Evolutionary conservation across 1,140 invertebrate genomes (phyloP).

Genomic region (Papilio helenus): DNA sequence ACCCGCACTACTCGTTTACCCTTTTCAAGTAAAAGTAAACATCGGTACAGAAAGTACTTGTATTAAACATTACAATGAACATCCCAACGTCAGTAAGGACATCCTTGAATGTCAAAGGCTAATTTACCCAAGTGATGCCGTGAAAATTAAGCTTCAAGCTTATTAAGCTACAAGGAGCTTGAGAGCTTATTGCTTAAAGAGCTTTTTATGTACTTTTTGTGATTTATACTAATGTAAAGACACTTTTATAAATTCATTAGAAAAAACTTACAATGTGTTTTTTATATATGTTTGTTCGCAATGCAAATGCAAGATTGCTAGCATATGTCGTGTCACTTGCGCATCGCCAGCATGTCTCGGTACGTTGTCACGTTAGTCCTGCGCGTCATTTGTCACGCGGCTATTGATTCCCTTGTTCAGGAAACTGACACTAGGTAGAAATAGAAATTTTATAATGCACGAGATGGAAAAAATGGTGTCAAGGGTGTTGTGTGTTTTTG

Average conservation of each 20-base stretch:
- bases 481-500: too few relatives aligned
- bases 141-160: conserved; percentile 4
- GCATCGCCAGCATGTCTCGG: not conserved
- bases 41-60: not conserved
- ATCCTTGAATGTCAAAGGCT: not conserved
- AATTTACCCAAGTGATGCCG: too few relatives aligned
- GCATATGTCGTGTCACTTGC: not conserved
- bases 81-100: not conserved
- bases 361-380: conserved; percentile 29
- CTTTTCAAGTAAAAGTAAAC: conserved; percentile 24
- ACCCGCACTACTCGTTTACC: conserved; percentile 14
- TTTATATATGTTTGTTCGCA: not conserved
- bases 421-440: conserved; percentile 10
- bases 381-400: conserved; percentile 39
- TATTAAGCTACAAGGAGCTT: too few relatives aligned
- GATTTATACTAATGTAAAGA: not conserved
- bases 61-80: not conserved
- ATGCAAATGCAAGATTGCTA: not conserved
- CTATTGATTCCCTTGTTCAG: conserved; percentile 33
- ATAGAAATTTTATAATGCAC: conserved; percentile 40
- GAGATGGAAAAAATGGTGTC: too few relatives aligned
- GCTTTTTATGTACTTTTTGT: not conserved
- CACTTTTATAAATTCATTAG: not conserved
- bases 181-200: not conserved
- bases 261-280: not conserved